Evolutionary conservation across 1,140 invertebrate species (phyloP).

Genomic region (Drosophila takahashii): DNA sequence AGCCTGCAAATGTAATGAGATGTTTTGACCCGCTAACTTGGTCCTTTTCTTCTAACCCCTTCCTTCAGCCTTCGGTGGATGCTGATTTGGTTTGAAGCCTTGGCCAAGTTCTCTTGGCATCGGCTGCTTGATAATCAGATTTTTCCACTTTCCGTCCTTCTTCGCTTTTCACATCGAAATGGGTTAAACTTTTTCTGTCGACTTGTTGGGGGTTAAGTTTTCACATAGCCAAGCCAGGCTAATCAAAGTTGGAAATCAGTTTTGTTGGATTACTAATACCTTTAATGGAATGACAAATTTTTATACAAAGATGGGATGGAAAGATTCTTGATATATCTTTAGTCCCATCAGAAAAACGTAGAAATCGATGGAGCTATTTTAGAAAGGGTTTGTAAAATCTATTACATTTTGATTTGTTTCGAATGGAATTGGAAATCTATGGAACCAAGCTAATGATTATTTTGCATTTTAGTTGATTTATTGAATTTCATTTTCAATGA

Average conservation of each 20-base stretch:
- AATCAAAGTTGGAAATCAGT: constrained; percentile 46
- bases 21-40: constrained; percentile 76
- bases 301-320: constrained; percentile 1
- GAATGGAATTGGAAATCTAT: no score
- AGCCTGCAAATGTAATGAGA: constrained; percentile 66
- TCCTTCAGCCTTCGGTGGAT: constrained; percentile 34
- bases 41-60: constrained; percentile 41
- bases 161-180: constrained; percentile 26
- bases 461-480: no score
- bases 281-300: constrained; percentile 31
- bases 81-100: constrained; percentile 55
- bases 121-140: constrained; percentile 52
- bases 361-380: not conserved
- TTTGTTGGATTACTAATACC: constrained; percentile 21
- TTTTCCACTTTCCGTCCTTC: constrained; percentile 26
- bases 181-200: constrained; percentile 48
- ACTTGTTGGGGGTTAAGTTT: constrained; percentile 39
- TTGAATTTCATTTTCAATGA: no score
- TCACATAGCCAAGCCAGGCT: constrained; percentile 16
- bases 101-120: constrained; percentile 57
- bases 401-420: no score
- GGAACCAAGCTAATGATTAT: no score
- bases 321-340: not conserved
- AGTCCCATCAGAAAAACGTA: constrained; percentile 6
- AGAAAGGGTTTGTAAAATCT: not conserved